Conservation (phyloP, 1,140 invertebrate species). For the Bilobella aurantiaca region DNA sequence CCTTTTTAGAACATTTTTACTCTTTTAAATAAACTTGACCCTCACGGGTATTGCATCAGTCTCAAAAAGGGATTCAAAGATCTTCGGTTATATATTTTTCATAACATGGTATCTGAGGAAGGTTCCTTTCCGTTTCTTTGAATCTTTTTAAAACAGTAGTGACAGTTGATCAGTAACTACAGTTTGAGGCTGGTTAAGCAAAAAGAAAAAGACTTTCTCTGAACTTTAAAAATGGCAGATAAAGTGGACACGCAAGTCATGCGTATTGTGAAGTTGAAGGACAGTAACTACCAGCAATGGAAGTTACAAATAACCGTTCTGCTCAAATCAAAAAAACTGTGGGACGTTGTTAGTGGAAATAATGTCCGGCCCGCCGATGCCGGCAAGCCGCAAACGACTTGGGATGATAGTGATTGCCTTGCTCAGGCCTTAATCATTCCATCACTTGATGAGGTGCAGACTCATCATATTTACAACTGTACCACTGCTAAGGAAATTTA, state of each 20-base stretch:
- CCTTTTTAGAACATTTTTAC: too few species aligned
- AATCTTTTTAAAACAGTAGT: neutral
- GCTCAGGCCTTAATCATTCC: conserved; percentile 13
- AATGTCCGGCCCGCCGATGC: neutral
- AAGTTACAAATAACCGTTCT: conserved; percentile 6
- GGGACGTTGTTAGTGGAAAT: neutral
- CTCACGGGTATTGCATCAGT: too few species aligned
- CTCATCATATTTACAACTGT: conserved; percentile 6
- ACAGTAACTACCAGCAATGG: conserved; percentile 2
- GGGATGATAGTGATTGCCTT: conserved; percentile 9
- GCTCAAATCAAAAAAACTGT: neutral
- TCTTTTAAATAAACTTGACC: too few species aligned
- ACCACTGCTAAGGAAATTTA: conserved; percentile 9
- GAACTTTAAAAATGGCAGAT: conserved; percentile 1
- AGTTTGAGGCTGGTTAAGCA: too few species aligned
- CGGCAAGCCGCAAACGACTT: neutral
- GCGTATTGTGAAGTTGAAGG: conserved; percentile 7
- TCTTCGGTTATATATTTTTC: too few species aligned
- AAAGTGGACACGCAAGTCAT: neutral
- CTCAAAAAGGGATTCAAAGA: too few species aligned
- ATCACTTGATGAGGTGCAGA: neutral
- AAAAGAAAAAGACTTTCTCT: too few species aligned
- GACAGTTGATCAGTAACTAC: neutral
- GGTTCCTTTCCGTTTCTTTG: neutral
- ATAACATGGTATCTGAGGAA: neutral